Percentiles rank a stretch among this genome's conserved stretches.
Evolutionary conservation across 2,113 vertebrate species (phyloP).

Genomic region (Chamaea fasciata): DNA sequence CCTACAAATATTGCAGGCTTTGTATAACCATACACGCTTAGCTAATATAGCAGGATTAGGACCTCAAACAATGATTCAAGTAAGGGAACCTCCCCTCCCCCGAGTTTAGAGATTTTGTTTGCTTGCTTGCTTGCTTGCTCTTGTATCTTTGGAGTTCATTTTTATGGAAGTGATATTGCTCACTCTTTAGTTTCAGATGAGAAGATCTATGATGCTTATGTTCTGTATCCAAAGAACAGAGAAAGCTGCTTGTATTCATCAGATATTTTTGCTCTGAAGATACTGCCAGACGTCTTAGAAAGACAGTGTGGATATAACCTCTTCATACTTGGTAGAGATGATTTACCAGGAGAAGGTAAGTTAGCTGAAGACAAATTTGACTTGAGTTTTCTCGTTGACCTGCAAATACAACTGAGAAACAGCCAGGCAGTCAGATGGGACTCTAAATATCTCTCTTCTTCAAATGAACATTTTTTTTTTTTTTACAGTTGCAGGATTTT

Average conservation of each 20-base stretch:
- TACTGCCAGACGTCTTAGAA: slow-evolving; percentile 86
- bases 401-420: neutral
- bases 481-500: neutral
- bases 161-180: neutral
- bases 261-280: slow-evolving; percentile 79
- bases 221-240: slow-evolving; percentile 79
- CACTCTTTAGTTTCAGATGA: slow-evolving; percentile 79
- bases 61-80: neutral
- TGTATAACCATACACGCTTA: neutral
- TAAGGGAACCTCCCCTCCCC: neutral
- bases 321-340: slow-evolving; percentile 86
- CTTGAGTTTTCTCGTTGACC: neutral
- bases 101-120: neutral
- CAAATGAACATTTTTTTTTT: neutral
- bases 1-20: neutral
- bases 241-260: slow-evolving; percentile 44
- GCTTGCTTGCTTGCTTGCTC: neutral
- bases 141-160: neutral
- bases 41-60: neutral
- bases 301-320: slow-evolving; percentile 84
- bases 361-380: neutral
- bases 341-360: slow-evolving; percentile 83
- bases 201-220: slow-evolving; percentile 89
- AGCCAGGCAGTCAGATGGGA: neutral
- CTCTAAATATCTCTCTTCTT: neutral